Conservation (phyloP, 2,113 vertebrate genomes). For the Ardeotis arabs region DNA sequence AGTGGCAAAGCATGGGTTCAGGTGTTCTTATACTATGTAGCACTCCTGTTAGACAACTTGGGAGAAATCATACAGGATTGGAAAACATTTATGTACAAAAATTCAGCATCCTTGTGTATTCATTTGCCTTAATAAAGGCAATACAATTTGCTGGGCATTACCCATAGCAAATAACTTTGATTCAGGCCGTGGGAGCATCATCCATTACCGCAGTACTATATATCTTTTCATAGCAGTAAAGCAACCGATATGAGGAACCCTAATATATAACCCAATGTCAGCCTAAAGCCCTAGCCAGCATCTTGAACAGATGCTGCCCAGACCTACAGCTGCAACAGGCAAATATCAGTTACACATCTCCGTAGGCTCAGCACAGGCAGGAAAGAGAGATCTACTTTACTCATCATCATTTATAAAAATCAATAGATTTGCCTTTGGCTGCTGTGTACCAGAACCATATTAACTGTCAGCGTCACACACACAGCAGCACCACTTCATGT, state of each 20-base stretch:
- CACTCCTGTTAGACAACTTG: background rate
- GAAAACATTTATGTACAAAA: background rate
- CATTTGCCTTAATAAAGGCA: background rate
- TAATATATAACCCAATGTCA: background rate
- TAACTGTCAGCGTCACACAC: background rate
- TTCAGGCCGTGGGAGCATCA: background rate
- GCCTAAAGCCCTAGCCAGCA: background rate
- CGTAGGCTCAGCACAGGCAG: background rate
- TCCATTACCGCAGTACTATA: background rate
- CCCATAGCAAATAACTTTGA: background rate
- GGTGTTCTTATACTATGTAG: background rate
- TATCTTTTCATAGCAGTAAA: background rate
- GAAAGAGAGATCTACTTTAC: slow-evolving; percentile 26
- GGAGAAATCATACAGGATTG: background rate
- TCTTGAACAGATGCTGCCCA: slow-evolving; percentile 12
- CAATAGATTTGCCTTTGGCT: slow-evolving; percentile 42
- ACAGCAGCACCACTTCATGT: background rate
- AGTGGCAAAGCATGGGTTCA: background rate
- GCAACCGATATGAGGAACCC: background rate
- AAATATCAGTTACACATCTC: slow-evolving; percentile 34
- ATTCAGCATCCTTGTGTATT: background rate
- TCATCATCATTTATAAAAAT: slow-evolving; percentile 62
- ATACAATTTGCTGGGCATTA: background rate
- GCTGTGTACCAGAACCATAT: background rate
- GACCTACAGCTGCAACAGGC: background rate